phyloP scores from a whole-genome alignment of 2,888 invertebrate species.

The Drosophila putrida region DNA sequence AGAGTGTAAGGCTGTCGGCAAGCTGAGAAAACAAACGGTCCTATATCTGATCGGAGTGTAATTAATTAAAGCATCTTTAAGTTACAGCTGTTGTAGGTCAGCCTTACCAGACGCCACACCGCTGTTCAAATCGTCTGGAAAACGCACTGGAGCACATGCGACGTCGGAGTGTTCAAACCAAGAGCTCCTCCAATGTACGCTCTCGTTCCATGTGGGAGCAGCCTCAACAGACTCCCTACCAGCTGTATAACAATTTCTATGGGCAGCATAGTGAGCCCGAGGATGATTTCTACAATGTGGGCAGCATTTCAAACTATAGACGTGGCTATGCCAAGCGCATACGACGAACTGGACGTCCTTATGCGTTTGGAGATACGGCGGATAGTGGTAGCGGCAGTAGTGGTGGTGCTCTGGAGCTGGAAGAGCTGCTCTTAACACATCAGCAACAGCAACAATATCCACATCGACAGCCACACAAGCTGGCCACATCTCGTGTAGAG shows the following conservation, averaged over 20 bases:
- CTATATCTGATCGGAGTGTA: not conserved
- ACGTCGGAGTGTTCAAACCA: constrained; percentile 78
- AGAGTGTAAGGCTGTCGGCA: too few relatives aligned
- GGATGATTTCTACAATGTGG: constrained; percentile 71
- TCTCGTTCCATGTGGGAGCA: constrained; percentile 75
- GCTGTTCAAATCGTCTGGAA: constrained; percentile 89
- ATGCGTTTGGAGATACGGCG: constrained; percentile 39
- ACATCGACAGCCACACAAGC: constrained; percentile 75
- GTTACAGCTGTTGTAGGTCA: constrained; percentile 56
- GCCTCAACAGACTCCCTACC: constrained; percentile 81
- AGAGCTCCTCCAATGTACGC: constrained; percentile 54
- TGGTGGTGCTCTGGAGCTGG: constrained; percentile 61
- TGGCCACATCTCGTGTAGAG: constrained; percentile 77
- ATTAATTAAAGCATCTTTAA: not conserved
- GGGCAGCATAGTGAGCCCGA: constrained; percentile 74
- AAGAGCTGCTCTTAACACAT: constrained; percentile 56
- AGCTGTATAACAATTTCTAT: constrained; percentile 83
- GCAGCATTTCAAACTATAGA: constrained; percentile 41
- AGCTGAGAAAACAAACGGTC: too few relatives aligned
- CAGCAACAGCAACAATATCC: constrained; percentile 55
- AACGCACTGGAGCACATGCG: constrained; percentile 89
- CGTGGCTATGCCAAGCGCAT: constrained; percentile 77
- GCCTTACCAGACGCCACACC: constrained; percentile 85
- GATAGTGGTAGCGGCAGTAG: constrained; percentile 42
- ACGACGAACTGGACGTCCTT: constrained; percentile 57